Base-by-base conservation (phyloP, 1,140 invertebrate genomes). In the Bradysia coprophila region DNA sequence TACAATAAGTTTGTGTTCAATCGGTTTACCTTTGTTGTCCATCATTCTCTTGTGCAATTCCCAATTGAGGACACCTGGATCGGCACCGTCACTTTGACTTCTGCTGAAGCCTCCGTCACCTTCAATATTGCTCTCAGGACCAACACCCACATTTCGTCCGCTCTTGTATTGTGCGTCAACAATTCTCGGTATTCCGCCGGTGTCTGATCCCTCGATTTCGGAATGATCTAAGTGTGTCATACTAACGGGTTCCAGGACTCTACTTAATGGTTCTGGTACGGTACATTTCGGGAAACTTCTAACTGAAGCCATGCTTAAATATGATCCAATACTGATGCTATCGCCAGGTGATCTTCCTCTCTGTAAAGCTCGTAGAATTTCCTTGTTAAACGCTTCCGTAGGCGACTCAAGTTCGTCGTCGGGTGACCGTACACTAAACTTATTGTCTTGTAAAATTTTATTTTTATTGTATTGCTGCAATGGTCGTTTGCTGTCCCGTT, bases 31-130 rank as follows among this genome's bases (percentile, higher is more conserved):
- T n/a, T 39, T 21, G 4, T 22, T 18, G 4, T 39, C 38, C 3
- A 39, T 50, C 51, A 59, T 54, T 49, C 72, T 62, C 46, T 67
- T 67, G 51, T 80, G 78, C 37, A 80, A 54, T 55, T 83, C 75
- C 81, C 81, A 87, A 0, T 81, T 81, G 20, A 86, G 67, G n/a
- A 84, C 75, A n/a, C 82, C 83, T 1, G 82, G 81, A 65, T 87
- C 82, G 48, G 58, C 53, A 48, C 57, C 56, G 44, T 60, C 57
- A 51, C 57, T 59, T 43, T 60, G 57, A 22, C 19, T 39, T 39
- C 38, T 2, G 8, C 6, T 5, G 13, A 39, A 23, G 10, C 23
- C 6, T 3, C 11, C 9, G n/a, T 36, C 33, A 36, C n/a, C 18
- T n/a, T 11, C 33, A 39, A 39, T 21, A 15, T 39, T 22, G 15